phyloP scores from a whole-genome alignment of 2,888 invertebrate species.

The Cistogaster globosa region DNA sequence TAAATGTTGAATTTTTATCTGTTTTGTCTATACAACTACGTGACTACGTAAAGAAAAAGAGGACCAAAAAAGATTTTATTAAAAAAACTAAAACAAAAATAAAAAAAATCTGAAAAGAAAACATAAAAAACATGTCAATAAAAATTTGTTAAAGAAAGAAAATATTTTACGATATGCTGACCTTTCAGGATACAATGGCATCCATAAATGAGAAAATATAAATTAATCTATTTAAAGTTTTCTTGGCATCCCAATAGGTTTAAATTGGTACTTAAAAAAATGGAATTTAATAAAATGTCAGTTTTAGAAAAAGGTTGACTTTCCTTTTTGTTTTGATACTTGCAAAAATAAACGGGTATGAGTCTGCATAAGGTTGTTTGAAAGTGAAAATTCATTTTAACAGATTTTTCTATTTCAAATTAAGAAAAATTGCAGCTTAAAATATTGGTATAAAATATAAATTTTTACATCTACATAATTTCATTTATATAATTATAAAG shows the following conservation, averaged over 20 bases:
- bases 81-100: conserved; percentile 17
- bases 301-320: neutral
- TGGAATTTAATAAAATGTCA: neutral
- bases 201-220: neutral
- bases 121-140: conserved; percentile 63
- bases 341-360: too few species aligned
- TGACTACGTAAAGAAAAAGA: conserved; percentile 31
- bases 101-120: neutral
- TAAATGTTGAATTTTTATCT: conserved; percentile 6
- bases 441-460: too few species aligned
- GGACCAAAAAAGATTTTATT: neutral
- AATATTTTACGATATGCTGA: neutral
- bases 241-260: conserved; percentile 18
- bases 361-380: too few species aligned
- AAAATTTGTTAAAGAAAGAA: conserved; percentile 47
- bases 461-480: too few species aligned
- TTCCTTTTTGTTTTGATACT: neutral
- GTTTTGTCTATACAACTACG: conserved; percentile 35
- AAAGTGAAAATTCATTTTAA: too few species aligned
- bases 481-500: too few species aligned
- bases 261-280: conserved; percentile 5
- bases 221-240: neutral
- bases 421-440: too few species aligned
- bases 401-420: too few species aligned
- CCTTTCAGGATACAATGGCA: neutral